phyloP scores from a whole-genome alignment of 1,140 invertebrate genomes.

The Campoletis sonorensis region DNA sequence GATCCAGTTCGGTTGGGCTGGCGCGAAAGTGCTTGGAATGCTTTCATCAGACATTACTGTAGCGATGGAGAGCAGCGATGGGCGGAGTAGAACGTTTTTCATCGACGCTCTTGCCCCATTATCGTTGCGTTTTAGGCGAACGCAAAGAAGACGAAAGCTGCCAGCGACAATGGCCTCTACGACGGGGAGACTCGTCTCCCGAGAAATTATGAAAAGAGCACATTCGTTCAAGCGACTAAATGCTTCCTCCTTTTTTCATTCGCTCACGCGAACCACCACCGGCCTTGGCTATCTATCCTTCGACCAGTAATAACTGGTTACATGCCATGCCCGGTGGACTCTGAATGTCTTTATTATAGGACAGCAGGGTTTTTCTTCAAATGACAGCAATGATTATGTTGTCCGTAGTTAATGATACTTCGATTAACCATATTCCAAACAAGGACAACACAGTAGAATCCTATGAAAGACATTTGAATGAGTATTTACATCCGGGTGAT shows the following conservation, averaged over 20 bases:
- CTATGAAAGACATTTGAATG: too few species aligned
- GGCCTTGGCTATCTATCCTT: background rate
- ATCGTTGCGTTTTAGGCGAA: slow-evolving; percentile 32
- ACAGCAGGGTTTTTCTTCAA: background rate
- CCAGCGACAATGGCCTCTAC: slow-evolving; percentile 8
- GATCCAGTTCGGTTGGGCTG: slow-evolving; percentile 5
- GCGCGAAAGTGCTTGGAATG: slow-evolving; percentile 15
- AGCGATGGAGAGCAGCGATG: background rate
- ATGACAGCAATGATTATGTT: background rate
- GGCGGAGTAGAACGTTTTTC: slow-evolving; percentile 22
- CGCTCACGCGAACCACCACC: slow-evolving; percentile 9
- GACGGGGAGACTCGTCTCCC: slow-evolving; percentile 10
- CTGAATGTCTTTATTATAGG: background rate
- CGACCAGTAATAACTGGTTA: background rate
- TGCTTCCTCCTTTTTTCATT: slow-evolving; percentile 20
- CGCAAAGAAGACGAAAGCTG: background rate
- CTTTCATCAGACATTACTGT: slow-evolving; percentile 18
- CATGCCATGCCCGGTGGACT: background rate
- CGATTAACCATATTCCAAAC: background rate
- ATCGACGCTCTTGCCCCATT: slow-evolving; percentile 13
- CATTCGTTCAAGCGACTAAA: slow-evolving; percentile 30
- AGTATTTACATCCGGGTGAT: too few species aligned
- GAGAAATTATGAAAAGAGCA: slow-evolving; percentile 37
- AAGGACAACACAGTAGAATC: too few species aligned
- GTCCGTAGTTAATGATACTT: background rate